Percentiles rank a stretch among this genome's conserved stretches.
These are phyloP conservation scores for Manis javanica DNA, from an alignment of 2,797 vertebrate species.

Conservation along the genomic window DNA sequence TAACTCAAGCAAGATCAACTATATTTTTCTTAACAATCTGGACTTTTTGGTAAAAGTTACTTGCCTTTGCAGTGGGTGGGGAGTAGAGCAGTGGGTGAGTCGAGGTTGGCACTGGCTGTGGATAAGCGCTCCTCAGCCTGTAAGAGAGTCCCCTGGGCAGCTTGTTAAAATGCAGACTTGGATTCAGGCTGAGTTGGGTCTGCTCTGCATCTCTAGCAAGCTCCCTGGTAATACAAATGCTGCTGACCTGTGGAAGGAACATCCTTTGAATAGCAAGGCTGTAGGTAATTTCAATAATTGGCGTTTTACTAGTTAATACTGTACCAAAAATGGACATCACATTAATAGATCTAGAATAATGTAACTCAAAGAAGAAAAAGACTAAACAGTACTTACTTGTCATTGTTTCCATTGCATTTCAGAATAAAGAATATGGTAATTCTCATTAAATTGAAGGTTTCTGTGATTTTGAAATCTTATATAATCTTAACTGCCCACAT, in stretches of 20 bases:
- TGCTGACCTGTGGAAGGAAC: neutral
- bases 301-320: neutral
- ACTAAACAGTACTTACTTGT: neutral
- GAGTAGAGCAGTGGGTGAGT: neutral
- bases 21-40: neutral
- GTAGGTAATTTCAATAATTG: neutral
- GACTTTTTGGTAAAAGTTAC: neutral
- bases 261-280: neutral
- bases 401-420: neutral
- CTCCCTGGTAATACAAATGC: neutral
- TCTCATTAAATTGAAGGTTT: neutral
- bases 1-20: neutral
- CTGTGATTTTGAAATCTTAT: neutral
- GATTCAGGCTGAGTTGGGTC: neutral
- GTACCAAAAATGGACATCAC: neutral
- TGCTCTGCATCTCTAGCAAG: neutral
- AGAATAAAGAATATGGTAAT: conserved; percentile 2
- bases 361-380: neutral
- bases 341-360: neutral
- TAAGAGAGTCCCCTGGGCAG: neutral
- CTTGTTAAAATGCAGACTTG: neutral
- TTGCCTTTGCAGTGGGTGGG: neutral
- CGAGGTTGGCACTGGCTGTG: neutral
- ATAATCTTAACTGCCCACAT: conserved; percentile 39
- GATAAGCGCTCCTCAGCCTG: neutral